Percentiles rank a stretch among this genome's conserved stretches.
Conservation (phyloP, 2,113 vertebrate species). For the Bubo blakistoni region DNA sequence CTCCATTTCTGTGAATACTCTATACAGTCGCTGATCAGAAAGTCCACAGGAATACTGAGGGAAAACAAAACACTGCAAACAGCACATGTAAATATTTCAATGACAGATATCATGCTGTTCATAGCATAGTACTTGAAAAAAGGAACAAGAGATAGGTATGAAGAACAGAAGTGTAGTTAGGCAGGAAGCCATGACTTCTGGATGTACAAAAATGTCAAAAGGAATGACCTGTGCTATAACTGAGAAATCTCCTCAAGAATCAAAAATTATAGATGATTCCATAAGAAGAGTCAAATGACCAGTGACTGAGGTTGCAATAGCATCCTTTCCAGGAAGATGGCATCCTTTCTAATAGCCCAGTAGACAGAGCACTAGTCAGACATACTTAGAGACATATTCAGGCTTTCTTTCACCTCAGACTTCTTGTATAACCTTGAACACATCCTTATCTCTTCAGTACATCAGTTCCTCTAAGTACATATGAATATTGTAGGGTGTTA, state of each 20-base stretch:
- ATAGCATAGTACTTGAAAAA: neutral
- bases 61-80: neutral
- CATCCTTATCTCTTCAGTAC: constrained; percentile 16
- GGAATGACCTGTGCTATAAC: neutral
- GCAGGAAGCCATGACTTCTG: neutral
- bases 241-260: neutral
- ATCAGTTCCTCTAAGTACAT: constrained; percentile 32
- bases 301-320: neutral
- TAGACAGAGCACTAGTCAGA: neutral
- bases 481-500: constrained; percentile 37
- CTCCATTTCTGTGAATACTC: neutral
- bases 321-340: neutral
- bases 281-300: neutral
- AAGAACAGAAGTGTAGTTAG: neutral
- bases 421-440: constrained; percentile 43
- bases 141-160: neutral
- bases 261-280: neutral
- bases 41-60: neutral
- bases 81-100: neutral
- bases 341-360: neutral
- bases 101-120: neutral
- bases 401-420: neutral
- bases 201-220: neutral
- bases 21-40: neutral
- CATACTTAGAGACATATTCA: neutral